Evolutionary conservation across 2,888 invertebrate genomes (phyloP).

Genomic region (Meghimatium bilineatum): DNA sequence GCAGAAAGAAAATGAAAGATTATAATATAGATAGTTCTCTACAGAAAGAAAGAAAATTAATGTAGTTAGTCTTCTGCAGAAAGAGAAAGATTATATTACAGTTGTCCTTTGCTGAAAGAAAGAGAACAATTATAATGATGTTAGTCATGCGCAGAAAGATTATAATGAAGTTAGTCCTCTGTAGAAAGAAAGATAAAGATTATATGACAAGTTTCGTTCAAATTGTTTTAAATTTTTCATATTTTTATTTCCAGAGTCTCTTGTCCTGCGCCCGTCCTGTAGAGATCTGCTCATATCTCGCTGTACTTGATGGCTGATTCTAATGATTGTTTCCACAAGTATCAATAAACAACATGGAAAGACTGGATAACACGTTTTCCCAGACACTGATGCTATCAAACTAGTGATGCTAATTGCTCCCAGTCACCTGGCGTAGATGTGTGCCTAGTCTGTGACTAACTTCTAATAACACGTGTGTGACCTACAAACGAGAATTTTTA

Average conservation of each 20-base stretch:
- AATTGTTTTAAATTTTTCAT: not conserved
- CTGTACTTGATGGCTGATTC: not conserved
- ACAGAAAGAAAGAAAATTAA: too few relatives aligned
- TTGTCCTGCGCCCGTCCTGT: not conserved
- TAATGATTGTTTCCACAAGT: not conserved
- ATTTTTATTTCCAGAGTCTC: not conserved
- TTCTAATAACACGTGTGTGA: constrained; percentile 13
- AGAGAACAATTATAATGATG: too few relatives aligned
- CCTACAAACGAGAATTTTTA: not conserved
- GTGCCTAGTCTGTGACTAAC: not conserved
- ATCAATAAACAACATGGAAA: not conserved
- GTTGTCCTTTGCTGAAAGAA: too few relatives aligned
- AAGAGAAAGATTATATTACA: too few relatives aligned
- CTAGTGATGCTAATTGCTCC: constrained; percentile 8
- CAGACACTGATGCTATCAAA: not conserved
- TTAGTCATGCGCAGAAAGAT: too few relatives aligned
- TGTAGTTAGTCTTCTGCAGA: too few relatives aligned
- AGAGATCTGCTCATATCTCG: not conserved
- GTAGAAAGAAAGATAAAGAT: too few relatives aligned
- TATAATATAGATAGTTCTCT: too few relatives aligned
- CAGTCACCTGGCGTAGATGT: not conserved
- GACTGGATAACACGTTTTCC: not conserved
- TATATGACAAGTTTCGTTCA: too few relatives aligned
- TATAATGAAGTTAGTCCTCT: too few relatives aligned
- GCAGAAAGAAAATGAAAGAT: too few relatives aligned